Conservation (phyloP, 2,888 invertebrate species). For the Homarus gammarus region DNA sequence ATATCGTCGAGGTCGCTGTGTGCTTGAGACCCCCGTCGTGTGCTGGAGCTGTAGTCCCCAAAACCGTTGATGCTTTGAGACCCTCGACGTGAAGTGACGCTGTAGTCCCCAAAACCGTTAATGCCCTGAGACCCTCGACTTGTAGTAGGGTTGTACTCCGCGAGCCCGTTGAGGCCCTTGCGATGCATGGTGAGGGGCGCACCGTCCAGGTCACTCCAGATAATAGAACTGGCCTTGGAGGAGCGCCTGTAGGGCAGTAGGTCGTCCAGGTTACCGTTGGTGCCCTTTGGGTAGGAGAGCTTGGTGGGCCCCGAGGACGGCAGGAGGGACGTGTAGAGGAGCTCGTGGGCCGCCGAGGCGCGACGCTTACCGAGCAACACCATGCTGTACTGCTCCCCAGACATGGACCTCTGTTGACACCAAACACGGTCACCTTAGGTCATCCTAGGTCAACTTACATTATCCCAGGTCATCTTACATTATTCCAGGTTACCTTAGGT, state of each 20-base stretch:
- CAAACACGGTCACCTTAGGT: conserved; percentile 19
- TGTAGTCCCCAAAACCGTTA: no score
- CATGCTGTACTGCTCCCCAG: conserved; percentile 66
- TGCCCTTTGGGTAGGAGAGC: conserved; percentile 44
- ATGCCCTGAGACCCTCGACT: no score
- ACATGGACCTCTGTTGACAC: conserved; percentile 58
- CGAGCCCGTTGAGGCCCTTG: background rate
- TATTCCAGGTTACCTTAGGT: no score
- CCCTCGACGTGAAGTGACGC: no score
- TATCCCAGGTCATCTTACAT: background rate
- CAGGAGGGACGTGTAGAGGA: conserved; percentile 74
- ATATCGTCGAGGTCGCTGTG: conserved; percentile 17
- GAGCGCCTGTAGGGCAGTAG: conserved; percentile 27
- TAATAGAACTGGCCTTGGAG: conserved; percentile 19
- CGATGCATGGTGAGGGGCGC: conserved; percentile 28
- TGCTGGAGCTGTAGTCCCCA: background rate
- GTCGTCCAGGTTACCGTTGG: conserved; percentile 41
- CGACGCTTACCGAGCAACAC: conserved; percentile 48
- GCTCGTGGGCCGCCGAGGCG: conserved; percentile 36
- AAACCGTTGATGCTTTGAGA: background rate
- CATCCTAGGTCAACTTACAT: background rate
- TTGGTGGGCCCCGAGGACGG: conserved; percentile 71
- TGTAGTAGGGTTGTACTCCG: background rate
- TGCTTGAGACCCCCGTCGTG: conserved; percentile 7
- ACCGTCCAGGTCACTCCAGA: conserved; percentile 50